These are phyloP conservation scores for Callorhinus ursinus DNA, from an alignment of 2,113 vertebrate species.

Conservation along the genomic window DNA sequence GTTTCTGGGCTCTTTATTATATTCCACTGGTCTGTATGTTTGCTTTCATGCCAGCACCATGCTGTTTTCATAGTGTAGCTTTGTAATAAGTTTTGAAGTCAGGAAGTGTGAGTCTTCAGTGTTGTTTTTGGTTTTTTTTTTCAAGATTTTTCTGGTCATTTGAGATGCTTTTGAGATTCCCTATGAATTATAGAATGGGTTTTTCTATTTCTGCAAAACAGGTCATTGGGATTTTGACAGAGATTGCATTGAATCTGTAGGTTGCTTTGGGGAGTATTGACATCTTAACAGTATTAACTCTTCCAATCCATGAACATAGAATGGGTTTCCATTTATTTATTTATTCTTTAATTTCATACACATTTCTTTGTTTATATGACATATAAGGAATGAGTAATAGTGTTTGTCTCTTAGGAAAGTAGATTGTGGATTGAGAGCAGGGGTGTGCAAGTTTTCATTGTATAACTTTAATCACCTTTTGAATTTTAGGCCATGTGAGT, in stretches of 20 bases:
- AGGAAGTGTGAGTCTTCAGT: neutral
- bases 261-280: neutral
- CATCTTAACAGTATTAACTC: neutral
- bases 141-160: neutral
- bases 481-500: neutral
- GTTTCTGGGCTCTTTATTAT: neutral
- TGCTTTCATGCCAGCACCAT: neutral
- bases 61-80: neutral
- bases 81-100: neutral
- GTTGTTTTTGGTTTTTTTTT: neutral
- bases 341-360: neutral
- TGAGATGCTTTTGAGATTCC: neutral
- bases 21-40: neutral
- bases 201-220: neutral
- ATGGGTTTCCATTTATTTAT: neutral
- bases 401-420: neutral
- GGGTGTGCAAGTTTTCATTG: neutral
- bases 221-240: neutral
- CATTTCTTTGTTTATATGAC: neutral
- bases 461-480: neutral
- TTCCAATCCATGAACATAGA: neutral
- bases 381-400: neutral
- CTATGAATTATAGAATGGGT: neutral
- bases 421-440: neutral
- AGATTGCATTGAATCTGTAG: neutral